Evolutionary conservation across 37 sponge, comb jelly and placozoan species (phyloP), one percentile per base, ranked within the genome.

Genomic region (Tethya wilhelma): DNA sequence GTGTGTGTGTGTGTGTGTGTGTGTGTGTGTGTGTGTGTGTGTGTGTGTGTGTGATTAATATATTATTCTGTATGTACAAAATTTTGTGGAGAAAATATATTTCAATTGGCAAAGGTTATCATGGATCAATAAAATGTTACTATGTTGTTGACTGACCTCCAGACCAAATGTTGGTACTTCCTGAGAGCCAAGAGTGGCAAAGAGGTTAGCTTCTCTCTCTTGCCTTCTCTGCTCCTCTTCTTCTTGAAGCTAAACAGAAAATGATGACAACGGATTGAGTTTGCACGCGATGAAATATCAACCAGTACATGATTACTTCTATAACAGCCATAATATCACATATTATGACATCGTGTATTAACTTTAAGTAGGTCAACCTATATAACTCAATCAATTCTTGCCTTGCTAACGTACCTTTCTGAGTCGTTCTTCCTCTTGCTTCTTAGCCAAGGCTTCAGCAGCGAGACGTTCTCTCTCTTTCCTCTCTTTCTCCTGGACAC

Each of bases 361-460:
- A n/a, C n/a, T n/a, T n/a, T n/a, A n/a, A n/a, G n/a, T n/a, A n/a
- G n/a, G n/a, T n/a, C n/a, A n/a, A n/a, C n/a, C n/a, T n/a, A n/a
- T n/a, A n/a, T n/a, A n/a, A n/a, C n/a, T n/a, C n/a, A n/a, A n/a
- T n/a, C n/a, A n/a, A n/a, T n/a, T n/a, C n/a, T n/a, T n/a, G n/a
- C n/a, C n/a, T n/a, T n/a, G n/a, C n/a, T n/a, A 12, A 6, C 2
- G 23, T 34, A 74, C 87, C 55, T 64, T 71, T 63, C 44, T 22
- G 46, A 44, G 67, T 44, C 64, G 70, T 42, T 89, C 84, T 67
- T 90, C 84, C 63, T 82, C 81, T 5, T 44, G 34, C 53, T 79
- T 77, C 57, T 53, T 80, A 2, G 63, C 71, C 67, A 59, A 55
- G 11, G 74, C 85, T 23, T 76, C 89, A 76, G 71, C 77, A 9